Evolutionary conservation across 2,888 invertebrate genomes (phyloP).

Genomic region (Isoperla grammatica): DNA sequence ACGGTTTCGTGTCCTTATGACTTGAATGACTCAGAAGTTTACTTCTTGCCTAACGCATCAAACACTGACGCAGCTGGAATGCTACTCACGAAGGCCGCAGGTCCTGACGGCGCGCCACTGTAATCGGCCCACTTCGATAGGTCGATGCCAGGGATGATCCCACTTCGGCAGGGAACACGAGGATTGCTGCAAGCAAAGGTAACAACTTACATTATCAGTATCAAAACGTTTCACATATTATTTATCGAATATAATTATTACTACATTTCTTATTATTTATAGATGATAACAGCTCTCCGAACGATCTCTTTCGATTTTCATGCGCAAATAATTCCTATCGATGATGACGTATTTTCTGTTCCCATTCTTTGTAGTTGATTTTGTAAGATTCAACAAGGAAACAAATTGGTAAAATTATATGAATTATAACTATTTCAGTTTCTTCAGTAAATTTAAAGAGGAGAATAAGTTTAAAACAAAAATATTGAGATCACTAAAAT

Average conservation of each 20-base stretch:
- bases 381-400: no score
- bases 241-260: slow-evolving; percentile 6
- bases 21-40: slow-evolving; percentile 1
- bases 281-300: background rate
- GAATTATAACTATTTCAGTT: no score
- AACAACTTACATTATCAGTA: no score
- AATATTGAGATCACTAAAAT: no score
- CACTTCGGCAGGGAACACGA: slow-evolving; percentile 86
- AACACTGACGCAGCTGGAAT: slow-evolving; percentile 47
- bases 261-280: slow-evolving; percentile 5
- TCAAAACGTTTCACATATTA: background rate
- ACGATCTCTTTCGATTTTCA: background rate
- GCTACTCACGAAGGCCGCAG: slow-evolving; percentile 51
- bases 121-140: slow-evolving; percentile 86
- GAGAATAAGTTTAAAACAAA: no score
- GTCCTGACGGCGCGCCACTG: slow-evolving; percentile 30
- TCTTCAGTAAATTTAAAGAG: no score
- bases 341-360: no score
- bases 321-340: no score
- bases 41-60: slow-evolving; percentile 40
- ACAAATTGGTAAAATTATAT: no score
- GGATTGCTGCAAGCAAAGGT: slow-evolving; percentile 65
- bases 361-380: no score
- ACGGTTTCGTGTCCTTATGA: no score
- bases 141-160: slow-evolving; percentile 80